Base-by-base conservation (phyloP, 2,797 vertebrate species). In the Coccyzus lansbergi region DNA sequence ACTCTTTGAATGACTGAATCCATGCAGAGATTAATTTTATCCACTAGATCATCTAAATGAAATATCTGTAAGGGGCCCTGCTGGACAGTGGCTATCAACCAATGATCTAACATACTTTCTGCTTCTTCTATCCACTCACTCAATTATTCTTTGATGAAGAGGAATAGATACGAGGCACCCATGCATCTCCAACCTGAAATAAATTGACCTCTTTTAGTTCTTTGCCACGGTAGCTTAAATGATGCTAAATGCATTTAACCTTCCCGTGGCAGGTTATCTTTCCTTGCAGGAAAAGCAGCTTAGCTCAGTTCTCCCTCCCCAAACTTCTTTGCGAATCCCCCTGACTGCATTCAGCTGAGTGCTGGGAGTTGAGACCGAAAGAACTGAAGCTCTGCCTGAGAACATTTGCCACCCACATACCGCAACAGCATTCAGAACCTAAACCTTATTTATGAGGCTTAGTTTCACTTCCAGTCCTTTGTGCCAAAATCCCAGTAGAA, bases 361-460 rank as follows among this genome's bases (percentile, higher is more conserved):
- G 68, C 88, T 72, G 53, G 56, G 58, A 94, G 34, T 40, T 72
- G 67, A 71, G 92, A 93, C 62, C 34, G 33, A 71, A 83, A 88
- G 89, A 88, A 67, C 71, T 72, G 93, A 95, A 94, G 46, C 63
- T 87, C 56, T 93, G 83, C 68, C 80, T 82, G 83, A 80, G 86
- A 96, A 92, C 78, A 90, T 92, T 92, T 91, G 78, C 92, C 91
- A 96, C 86, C 93, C 93, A 93, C 92, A 80, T 88, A 68, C 75
- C 48, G 84, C 91, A 94, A 89, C 52, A 83, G 52, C 12, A 46
- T 71, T 92, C 62, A 56, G 77, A 53, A 93, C 72, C 77, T 92
- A 89, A 95, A 90, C 87, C 88, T 90, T 89, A 90, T 88, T 93
- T 96, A 75, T 78, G 88, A 93, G 80, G 62, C 58, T 95, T 72